Base-by-base conservation (phyloP, 2,113 vertebrate species). In the Toxotes chatareus region DNA sequence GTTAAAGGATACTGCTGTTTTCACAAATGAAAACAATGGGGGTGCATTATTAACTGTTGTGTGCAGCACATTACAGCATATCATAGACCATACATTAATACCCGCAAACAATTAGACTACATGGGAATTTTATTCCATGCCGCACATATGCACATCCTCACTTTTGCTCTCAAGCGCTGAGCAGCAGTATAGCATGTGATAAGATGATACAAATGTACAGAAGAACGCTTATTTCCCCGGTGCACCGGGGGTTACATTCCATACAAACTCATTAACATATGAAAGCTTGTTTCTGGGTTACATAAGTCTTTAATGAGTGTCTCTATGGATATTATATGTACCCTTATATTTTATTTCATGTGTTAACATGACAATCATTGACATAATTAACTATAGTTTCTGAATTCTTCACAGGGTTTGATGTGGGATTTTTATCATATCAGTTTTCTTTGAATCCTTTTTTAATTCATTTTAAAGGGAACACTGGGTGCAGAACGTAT, bases 261-360 rank as follows among this genome's bases (percentile, higher is more conserved):
- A 76, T 38, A 31, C 34, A 61, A 73, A 51, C 21, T 55, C n/a
- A 79, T 79, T 79, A 84, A 3, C 74, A 79, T 64, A 64, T 64
- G 36, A 85, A 76, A 62, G 79, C 53, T 63, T 63, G 27, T 71
- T 86, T 66, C 63, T 67, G 7, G 3, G 19, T 13, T 49, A 11
- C 16, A 55, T 73, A 71, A 51, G 12, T 34, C 27, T 65, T 60
- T 59, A 44, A 81, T 63, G 62, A 76, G 46, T 3, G 11, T 46
- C 57, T 49, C 36, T 55, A 11, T 49, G 56, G 63, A 44, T 57
- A 27, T 68, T 40, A 21, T 10, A 66, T 16, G 1, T 17, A 7
- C 36, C 36, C 14, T 27, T 69, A 10, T 21, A 40, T 69, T 68
- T 21, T 38, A 59, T 61, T 46, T 73, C 70, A 31, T 19, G 13